Evolutionary conservation across 2,113 vertebrate species (phyloP).

Genomic region (Macrotis lagotis): DNA sequence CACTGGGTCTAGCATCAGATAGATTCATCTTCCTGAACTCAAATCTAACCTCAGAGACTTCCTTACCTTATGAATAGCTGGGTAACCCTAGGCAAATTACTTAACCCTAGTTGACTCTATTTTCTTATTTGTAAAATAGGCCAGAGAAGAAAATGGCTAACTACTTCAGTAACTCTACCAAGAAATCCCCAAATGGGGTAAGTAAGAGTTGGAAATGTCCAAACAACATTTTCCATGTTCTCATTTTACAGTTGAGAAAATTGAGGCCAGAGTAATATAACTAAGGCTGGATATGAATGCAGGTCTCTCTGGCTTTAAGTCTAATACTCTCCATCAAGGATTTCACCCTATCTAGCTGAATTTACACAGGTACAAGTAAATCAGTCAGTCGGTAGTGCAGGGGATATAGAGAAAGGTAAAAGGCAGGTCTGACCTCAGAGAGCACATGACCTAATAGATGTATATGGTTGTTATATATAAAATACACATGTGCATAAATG

Average conservation of each 20-base stretch:
- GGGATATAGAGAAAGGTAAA: not conserved
- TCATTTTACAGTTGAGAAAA: not conserved
- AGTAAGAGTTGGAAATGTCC: too few species aligned
- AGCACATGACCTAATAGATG: not conserved
- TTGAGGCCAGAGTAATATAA: not conserved
- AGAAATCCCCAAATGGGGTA: too few species aligned
- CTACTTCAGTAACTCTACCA: too few species aligned
- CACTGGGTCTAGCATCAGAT: not conserved
- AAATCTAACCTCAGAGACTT: not conserved
- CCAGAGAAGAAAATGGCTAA: not conserved
- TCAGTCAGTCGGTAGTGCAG: not conserved
- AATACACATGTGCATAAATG: not conserved
- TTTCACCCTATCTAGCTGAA: not conserved
- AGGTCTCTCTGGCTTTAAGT: not conserved
- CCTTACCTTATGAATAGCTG: too few species aligned
- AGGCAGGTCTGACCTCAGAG: not conserved
- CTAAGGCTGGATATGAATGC: not conserved
- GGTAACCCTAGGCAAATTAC: not conserved
- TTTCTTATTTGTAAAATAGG: not conserved
- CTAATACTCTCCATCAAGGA: not conserved
- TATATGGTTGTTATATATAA: not conserved
- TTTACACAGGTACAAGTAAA: not conserved
- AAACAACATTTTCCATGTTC: too few species aligned
- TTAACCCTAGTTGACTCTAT: not conserved
- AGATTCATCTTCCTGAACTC: not conserved